A percentile compares a stretch with the other conserved stretches of the same genome.
Evolutionary conservation across 2,888 invertebrate genomes (phyloP).

Genomic region (Clivina fossor): DNA sequence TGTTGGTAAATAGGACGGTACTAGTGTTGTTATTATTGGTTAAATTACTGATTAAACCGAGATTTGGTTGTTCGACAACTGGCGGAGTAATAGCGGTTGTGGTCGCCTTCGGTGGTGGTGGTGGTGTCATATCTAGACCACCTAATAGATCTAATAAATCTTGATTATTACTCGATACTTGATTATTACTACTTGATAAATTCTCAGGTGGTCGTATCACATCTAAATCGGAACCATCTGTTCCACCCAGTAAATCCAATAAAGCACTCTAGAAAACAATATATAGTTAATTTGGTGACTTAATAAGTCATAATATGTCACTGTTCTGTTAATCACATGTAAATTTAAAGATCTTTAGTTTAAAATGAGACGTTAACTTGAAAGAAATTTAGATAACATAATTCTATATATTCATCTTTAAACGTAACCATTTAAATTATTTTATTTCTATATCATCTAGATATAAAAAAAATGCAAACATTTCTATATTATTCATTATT

Average conservation of each 20-base stretch:
- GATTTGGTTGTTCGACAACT: constrained; percentile 42
- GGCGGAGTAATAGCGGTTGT: constrained; percentile 44
- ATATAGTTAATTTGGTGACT: constrained; percentile 15
- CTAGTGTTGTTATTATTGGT: constrained; percentile 50
- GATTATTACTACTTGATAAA: constrained; percentile 47
- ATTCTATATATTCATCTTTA: no score
- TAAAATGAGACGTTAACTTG: no score
- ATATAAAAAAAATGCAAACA: no score
- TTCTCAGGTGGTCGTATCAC: constrained; percentile 52
- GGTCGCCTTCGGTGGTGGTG: no score
- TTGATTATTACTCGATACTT: constrained; percentile 62
- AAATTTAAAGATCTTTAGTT: no score
- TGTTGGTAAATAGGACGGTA: constrained; percentile 45
- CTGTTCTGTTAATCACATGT: no score
- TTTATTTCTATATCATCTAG: no score
- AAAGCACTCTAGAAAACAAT: constrained; percentile 70
- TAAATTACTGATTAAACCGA: constrained; percentile 47
- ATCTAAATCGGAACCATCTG: constrained; percentile 49
- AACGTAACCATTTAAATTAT: no score
- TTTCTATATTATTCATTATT: no score
- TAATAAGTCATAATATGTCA: no score
- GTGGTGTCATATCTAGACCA: constrained; percentile 64
- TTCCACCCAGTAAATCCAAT: constrained; percentile 81
- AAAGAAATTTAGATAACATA: no score
- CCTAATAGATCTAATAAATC: constrained; percentile 88